phyloP scores from a whole-genome alignment of 2,888 invertebrate species.

The Siphlonurus alternatus region DNA sequence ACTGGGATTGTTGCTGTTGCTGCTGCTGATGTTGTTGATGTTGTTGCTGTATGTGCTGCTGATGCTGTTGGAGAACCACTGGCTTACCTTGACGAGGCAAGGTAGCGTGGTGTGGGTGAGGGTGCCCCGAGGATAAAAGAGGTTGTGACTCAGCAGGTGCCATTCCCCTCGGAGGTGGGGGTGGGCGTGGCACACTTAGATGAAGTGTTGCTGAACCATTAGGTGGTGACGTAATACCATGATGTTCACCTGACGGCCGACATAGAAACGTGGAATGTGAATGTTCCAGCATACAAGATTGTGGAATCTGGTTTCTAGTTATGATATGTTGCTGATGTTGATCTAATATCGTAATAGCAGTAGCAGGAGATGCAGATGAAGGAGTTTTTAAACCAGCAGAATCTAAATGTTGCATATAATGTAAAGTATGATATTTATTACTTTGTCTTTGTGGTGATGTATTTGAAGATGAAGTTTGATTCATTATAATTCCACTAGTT shows the following conservation, averaged over 20 bases:
- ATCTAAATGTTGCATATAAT: neutral
- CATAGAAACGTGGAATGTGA: slow-evolving; percentile 1
- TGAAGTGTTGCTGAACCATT: slow-evolving; percentile 34
- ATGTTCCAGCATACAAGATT: neutral
- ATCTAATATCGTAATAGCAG: neutral
- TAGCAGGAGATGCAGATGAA: neutral
- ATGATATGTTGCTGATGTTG: slow-evolving; percentile 2
- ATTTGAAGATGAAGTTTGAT: neutral
- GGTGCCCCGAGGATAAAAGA: slow-evolving; percentile 26
- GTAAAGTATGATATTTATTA: neutral
- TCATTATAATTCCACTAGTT: neutral
- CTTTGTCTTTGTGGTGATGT: slow-evolving; percentile 1
- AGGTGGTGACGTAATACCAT: slow-evolving; percentile 29
- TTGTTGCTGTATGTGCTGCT: neutral
- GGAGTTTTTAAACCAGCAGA: neutral
- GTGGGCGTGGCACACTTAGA: slow-evolving; percentile 34
- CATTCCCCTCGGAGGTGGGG: slow-evolving; percentile 30
- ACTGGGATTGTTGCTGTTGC: neutral
- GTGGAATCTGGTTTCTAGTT: slow-evolving; percentile 1
- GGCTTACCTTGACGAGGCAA: neutral
- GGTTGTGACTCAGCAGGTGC: slow-evolving; percentile 35
- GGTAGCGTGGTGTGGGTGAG: slow-evolving; percentile 24
- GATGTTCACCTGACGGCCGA: neutral
- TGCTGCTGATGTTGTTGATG: neutral
- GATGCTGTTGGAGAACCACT: neutral